phyloP scores from a whole-genome alignment of 2,113 vertebrate species.

The Archocentrus centrarchus region DNA sequence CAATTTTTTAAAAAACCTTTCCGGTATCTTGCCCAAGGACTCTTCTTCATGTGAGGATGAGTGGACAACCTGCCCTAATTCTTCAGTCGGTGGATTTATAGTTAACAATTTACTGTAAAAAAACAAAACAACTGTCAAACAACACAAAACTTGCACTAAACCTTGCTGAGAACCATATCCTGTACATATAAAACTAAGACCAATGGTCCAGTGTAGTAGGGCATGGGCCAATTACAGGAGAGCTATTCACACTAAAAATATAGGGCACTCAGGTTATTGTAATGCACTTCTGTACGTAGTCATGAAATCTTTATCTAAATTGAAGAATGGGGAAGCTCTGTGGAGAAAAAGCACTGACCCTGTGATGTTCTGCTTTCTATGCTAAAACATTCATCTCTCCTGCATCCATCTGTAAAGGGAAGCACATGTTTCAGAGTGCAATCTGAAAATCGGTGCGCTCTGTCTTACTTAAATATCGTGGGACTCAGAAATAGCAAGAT shows the following conservation, averaged over 20 bases:
- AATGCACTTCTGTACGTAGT: conserved; percentile 1
- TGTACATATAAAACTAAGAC: background rate
- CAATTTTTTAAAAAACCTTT: background rate
- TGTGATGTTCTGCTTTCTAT: background rate
- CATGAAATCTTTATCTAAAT: conserved; percentile 14
- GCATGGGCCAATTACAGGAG: background rate
- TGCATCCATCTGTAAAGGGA: background rate
- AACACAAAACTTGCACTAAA: background rate
- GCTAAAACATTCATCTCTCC: conserved; percentile 10
- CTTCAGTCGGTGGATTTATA: background rate
- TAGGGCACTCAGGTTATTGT: conserved; percentile 3
- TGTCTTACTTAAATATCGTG: background rate
- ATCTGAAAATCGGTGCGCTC: background rate
- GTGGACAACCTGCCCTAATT: background rate
- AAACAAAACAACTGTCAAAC: background rate
- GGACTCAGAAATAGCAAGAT: background rate
- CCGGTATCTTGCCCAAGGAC: background rate
- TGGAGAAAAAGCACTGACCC: background rate
- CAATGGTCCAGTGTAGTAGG: background rate
- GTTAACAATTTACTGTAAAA: background rate
- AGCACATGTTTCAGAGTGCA: background rate
- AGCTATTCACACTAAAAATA: background rate
- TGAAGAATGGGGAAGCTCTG: background rate
- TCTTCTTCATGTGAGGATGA: background rate
- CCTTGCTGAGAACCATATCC: background rate